Conservation (phyloP, 2,113 vertebrate genomes). For the Gopherus flavomarginatus region DNA sequence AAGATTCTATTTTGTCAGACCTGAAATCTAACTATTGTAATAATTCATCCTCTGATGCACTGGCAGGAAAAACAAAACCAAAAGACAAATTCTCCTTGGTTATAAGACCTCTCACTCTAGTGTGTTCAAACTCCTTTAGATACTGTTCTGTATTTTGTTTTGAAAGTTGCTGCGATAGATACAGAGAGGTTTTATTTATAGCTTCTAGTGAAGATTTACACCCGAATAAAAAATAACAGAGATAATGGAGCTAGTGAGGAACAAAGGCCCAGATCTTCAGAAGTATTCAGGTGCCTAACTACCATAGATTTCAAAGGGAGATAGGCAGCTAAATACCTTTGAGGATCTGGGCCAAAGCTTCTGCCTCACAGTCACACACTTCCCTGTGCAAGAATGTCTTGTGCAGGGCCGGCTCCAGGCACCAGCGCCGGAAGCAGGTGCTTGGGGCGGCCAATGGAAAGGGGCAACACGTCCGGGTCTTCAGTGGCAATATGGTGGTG, state of each 20-base stretch:
- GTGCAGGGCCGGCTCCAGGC: background rate
- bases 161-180: background rate
- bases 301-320: background rate
- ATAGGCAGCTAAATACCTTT: background rate
- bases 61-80: background rate
- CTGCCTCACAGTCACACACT: background rate
- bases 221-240: background rate
- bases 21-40: background rate
- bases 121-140: background rate
- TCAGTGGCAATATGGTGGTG: no score
- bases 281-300: background rate
- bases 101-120: background rate
- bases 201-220: background rate
- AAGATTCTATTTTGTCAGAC: background rate
- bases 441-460: no score
- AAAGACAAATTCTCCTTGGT: background rate
- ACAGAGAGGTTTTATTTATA: background rate
- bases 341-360: background rate
- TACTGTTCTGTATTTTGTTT: background rate
- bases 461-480: no score
- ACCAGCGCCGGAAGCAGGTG: no score
- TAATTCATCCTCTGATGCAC: background rate
- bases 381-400: background rate
- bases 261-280: background rate
- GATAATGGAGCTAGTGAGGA: background rate